phyloP scores from a whole-genome alignment of 2,888 invertebrate species.

The Drosophila macrospina region DNA sequence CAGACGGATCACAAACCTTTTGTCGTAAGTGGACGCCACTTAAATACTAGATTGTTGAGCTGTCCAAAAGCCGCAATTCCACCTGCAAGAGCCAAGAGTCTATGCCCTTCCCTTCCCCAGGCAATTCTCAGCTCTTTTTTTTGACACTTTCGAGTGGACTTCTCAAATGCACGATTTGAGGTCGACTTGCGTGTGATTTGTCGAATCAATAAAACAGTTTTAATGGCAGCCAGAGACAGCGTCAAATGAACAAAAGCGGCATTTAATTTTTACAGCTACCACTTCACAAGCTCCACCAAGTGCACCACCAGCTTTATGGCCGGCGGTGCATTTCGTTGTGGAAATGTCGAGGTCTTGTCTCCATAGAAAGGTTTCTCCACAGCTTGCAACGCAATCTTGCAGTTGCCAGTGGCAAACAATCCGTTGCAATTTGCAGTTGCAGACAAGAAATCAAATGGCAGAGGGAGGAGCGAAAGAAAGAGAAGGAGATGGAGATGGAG shows the following conservation, averaged over 20 bases:
- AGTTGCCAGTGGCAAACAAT: slow-evolving; percentile 55
- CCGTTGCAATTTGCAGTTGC: slow-evolving; percentile 72
- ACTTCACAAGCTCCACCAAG: slow-evolving; percentile 16
- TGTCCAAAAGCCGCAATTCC: slow-evolving; percentile 20
- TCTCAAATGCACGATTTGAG: slow-evolving; percentile 35
- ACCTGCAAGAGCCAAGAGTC: slow-evolving; percentile 30
- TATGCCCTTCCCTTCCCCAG: background rate
- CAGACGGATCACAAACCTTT: slow-evolving; percentile 19
- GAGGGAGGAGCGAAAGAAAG: background rate
- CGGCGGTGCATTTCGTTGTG: slow-evolving; percentile 32
- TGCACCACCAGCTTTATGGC: slow-evolving; percentile 33
- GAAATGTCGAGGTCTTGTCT: slow-evolving; percentile 47
- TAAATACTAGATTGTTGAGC: slow-evolving; percentile 14
- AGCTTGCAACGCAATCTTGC: slow-evolving; percentile 37
- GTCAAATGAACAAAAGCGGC: slow-evolving; percentile 58
- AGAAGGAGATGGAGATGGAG: background rate
- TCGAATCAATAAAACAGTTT: slow-evolving; percentile 51
- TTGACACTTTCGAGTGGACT: slow-evolving; percentile 57
- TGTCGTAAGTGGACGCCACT: slow-evolving; percentile 24
- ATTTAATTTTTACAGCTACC: slow-evolving; percentile 63
- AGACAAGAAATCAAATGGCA: slow-evolving; percentile 48
- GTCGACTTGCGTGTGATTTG: slow-evolving; percentile 49
- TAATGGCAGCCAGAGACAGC: slow-evolving; percentile 23
- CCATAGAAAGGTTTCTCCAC: slow-evolving; percentile 54
- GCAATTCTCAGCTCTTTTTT: slow-evolving; percentile 23